These are phyloP conservation scores for Setipinna tenuifilis DNA, from an alignment of 2,797 vertebrate genomes.

Conservation along the genomic window DNA sequence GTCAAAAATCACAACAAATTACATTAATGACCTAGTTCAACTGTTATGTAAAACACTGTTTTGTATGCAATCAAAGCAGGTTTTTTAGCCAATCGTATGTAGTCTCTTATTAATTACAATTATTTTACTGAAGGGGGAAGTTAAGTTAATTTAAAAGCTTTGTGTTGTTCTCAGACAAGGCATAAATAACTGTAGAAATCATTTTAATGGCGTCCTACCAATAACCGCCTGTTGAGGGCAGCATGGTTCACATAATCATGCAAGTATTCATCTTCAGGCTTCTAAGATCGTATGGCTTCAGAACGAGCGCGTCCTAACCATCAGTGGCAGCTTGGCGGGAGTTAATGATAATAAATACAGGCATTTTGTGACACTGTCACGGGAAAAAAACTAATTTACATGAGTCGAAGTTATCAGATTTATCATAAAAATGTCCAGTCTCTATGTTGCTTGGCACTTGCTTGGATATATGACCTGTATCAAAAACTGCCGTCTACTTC, in stretches of 20 bases:
- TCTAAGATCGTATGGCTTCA: neutral
- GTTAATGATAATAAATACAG: too few relatives aligned
- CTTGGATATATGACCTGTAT: neutral
- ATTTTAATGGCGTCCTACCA: neutral
- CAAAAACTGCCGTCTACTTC: neutral
- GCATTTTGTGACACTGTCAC: too few relatives aligned
- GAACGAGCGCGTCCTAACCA: too few relatives aligned
- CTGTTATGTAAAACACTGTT: too few relatives aligned
- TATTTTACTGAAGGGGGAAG: neutral
- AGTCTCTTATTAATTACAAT: neutral
- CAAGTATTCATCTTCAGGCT: neutral
- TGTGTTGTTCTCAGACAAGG: neutral
- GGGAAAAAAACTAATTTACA: neutral
- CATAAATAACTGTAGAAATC: neutral
- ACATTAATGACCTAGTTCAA: too few relatives aligned
- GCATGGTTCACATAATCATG: slow-evolving; percentile 69
- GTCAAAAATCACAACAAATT: too few relatives aligned
- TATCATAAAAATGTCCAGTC: neutral
- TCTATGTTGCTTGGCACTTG: neutral
- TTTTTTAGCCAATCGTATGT: neutral
- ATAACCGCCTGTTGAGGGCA: slow-evolving; percentile 74
- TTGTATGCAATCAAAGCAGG: too few relatives aligned
- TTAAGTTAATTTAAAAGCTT: neutral
- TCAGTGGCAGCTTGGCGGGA: too few relatives aligned
- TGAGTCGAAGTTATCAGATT: neutral